Percentiles rank a stretch among this genome's conserved stretches.
These are phyloP conservation scores for Trachelus stipa DNA, from an alignment of 2,888 invertebrate species.

Conservation along the genomic window DNA sequence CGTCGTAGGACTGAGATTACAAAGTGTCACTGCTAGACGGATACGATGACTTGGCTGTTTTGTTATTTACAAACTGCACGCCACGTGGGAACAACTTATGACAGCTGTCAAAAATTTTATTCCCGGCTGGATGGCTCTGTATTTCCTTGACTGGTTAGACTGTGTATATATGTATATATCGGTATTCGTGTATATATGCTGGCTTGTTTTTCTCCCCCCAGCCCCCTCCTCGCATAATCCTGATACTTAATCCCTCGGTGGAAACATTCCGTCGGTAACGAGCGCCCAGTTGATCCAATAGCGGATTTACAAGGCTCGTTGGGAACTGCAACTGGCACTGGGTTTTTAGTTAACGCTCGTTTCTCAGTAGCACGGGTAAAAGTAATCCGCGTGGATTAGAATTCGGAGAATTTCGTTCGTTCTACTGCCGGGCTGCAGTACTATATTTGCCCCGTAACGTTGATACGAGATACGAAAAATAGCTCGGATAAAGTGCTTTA, in stretches of 20 bases:
- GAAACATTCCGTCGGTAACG: constrained; percentile 42
- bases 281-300: constrained; percentile 47
- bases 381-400: not conserved
- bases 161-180: not conserved
- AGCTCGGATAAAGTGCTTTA: no score
- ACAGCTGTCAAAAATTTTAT: not conserved
- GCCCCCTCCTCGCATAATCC: constrained; percentile 28
- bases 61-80: not conserved
- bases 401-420: not conserved
- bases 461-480: not conserved
- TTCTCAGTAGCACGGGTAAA: not conserved
- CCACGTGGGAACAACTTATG: not conserved
- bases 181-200: not conserved
- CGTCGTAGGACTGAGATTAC: not conserved
- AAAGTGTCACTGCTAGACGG: not conserved
- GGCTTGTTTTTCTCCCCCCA: not conserved
- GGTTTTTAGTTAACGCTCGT: not conserved
- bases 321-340: not conserved
- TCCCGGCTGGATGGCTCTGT: not conserved
- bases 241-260: constrained; percentile 36
- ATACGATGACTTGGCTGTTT: not conserved
- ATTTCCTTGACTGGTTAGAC: not conserved
- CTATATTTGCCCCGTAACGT: not conserved
- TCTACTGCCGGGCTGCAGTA: not conserved
- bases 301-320: constrained; percentile 49